Percentiles rank a stretch among this genome's conserved stretches.
Conservation (phyloP, 2,888 invertebrate species). For the Meteorus cinctellus region DNA sequence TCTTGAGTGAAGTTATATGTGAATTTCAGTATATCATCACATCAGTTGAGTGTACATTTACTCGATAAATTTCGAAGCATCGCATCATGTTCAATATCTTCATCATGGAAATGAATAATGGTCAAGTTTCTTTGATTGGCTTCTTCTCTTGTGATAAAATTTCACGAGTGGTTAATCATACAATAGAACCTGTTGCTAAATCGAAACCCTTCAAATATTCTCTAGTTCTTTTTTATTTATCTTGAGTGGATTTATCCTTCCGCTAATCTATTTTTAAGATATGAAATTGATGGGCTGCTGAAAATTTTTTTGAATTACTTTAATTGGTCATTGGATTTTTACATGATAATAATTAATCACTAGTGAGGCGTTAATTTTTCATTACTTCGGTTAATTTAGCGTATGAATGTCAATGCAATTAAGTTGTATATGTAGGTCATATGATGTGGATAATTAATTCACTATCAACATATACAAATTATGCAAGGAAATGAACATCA, state of each 20-base stretch:
- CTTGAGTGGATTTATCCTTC: not conserved
- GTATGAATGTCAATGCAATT: not conserved
- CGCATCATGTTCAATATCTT: not conserved
- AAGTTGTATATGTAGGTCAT: not conserved
- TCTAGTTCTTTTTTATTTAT: not conserved
- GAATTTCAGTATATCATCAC: not conserved
- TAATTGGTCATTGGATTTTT: not conserved
- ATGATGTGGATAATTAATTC: not conserved
- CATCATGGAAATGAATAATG: not conserved
- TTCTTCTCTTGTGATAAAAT: not conserved
- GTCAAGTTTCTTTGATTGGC: not conserved
- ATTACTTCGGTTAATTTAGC: not conserved
- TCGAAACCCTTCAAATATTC: not conserved
- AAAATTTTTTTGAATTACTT: not conserved
- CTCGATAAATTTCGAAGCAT: not conserved
- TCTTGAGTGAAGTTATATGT: slow-evolving; percentile 3
- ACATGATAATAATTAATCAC: not conserved
- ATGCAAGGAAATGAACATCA: slow-evolving; percentile 6
- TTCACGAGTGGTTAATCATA: not conserved
- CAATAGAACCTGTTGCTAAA: slow-evolving; percentile 10
- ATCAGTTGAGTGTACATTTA: not conserved
- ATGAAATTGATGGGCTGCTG: not conserved
- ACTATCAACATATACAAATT: not conserved
- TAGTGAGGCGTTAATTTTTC: not conserved
- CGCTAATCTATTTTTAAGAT: not conserved